Base-by-base conservation (phyloP, 2,888 invertebrate species). In the Drosophila infuscata region DNA sequence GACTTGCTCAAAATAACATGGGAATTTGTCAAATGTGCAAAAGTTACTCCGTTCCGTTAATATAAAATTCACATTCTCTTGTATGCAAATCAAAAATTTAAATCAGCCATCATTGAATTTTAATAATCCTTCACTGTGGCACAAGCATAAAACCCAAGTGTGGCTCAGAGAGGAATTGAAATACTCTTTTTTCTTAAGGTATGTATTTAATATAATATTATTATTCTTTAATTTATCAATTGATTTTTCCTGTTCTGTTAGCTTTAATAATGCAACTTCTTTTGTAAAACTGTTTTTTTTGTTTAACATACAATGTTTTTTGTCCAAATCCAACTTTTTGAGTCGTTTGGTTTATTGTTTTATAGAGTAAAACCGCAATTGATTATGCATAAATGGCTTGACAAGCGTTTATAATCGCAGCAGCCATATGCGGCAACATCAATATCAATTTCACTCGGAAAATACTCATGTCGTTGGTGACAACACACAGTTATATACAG, bases 341-440 rank as follows among this genome's bases (percentile, higher is more conserved):
- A 46, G 33, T 6, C 9, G 29, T 17, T 35, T 4, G 17, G n/a
- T 32, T 30, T 30, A 7, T 41, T 17, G n/a, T 49, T 29, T 2
- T 60, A 49, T 57, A 79, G 81, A 30, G 70, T 75, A 79, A 52
- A 59, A 41, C 56, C 62, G 51, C 72, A 76, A 69, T 57, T 58
- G 63, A 77, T 77, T 70, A 82, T 81, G 88, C 77, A 84, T 75
- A 79, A 81, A 77, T 74, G 77, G 60, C 69, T 68, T 70, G 63
- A 70, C 52, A 68, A 60, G 58, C 58, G 67, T 49, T 67, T 73
- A 71, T 72, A 69, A 69, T 79, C 76, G 67, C 83, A 81, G 60
- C 52, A 66, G 52, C 56, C 71, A 53, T 58, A 64, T 15, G 25
- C 1, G 35, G 38, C 66, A 57, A 76, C 9, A 35, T 8, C 57